phyloP scores from a whole-genome alignment of 2,888 invertebrate species.

The Xestia rhomboidea region DNA sequence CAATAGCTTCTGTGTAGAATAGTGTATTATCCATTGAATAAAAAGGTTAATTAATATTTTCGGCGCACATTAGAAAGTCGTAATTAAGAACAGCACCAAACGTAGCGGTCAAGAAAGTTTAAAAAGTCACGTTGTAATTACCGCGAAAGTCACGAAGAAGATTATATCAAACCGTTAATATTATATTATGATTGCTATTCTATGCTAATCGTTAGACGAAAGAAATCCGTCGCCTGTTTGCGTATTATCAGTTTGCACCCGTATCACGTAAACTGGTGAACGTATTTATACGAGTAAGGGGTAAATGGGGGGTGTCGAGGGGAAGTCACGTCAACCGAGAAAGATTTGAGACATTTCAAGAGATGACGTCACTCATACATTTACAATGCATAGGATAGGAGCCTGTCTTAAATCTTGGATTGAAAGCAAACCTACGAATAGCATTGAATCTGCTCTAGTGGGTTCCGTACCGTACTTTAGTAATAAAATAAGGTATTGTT shows the following conservation, averaged over 20 bases:
- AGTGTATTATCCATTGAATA: neutral
- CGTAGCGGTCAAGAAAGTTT: slow-evolving; percentile 28
- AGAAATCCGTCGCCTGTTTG: slow-evolving; percentile 39
- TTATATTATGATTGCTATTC: slow-evolving; percentile 15
- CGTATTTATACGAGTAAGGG: slow-evolving; percentile 20
- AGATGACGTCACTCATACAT: slow-evolving; percentile 41
- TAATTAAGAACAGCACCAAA: slow-evolving; percentile 22
- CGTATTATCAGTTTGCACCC: slow-evolving; percentile 41
- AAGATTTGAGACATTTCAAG: slow-evolving; percentile 43
- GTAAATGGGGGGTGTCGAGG: neutral
- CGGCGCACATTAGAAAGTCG: slow-evolving; percentile 28
- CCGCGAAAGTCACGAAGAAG: slow-evolving; percentile 12
- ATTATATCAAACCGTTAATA: slow-evolving; percentile 24
- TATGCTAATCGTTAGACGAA: slow-evolving; percentile 31
- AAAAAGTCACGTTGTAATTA: slow-evolving; percentile 12
- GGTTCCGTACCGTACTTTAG: neutral
- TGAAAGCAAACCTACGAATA: neutral
- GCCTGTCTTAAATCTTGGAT: neutral
- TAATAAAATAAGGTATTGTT: neutral
- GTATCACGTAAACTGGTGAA: slow-evolving; percentile 38
- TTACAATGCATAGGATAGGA: slow-evolving; percentile 15
- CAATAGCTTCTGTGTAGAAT: neutral
- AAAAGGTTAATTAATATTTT: slow-evolving; percentile 10
- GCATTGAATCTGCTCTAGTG: neutral
- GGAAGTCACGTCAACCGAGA: slow-evolving; percentile 25